phyloP scores from a whole-genome alignment of 2,113 vertebrate genomes.

The Etheostoma spectabile region DNA sequence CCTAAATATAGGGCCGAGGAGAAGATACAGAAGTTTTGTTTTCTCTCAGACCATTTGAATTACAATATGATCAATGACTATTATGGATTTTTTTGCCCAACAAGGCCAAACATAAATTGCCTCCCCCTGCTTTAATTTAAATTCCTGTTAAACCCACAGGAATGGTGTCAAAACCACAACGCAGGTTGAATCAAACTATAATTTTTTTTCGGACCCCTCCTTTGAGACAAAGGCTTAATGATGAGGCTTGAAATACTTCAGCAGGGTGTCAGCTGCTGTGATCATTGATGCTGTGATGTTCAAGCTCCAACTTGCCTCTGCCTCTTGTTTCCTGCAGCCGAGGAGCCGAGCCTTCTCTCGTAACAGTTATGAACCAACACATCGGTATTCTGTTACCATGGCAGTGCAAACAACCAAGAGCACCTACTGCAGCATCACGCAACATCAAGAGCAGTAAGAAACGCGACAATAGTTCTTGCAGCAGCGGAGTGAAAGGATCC shows the following conservation, averaged over 20 bases:
- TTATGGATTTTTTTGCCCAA: too few species aligned
- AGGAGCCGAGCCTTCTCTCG: conserved; percentile 29
- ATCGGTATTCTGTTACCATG: conserved; percentile 37
- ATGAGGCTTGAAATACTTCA: conserved; percentile 10
- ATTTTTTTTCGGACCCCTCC: conserved; percentile 7
- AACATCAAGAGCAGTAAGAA: neutral
- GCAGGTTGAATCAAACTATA: neutral
- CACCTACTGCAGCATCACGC: neutral
- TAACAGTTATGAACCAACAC: conserved; percentile 27
- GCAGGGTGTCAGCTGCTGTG: conserved; percentile 14
- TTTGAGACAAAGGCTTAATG: neutral
- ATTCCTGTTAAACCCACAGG: neutral
- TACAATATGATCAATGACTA: too few species aligned
- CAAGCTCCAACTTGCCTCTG: conserved; percentile 48
- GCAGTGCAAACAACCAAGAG: neutral
- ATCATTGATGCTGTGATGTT: conserved; percentile 22
- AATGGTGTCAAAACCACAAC: neutral
- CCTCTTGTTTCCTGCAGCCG: neutral
- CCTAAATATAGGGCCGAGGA: too few species aligned
- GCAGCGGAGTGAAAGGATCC: neutral
- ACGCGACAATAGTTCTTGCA: too few species aligned
- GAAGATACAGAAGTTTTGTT: too few species aligned
- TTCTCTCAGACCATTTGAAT: too few species aligned
- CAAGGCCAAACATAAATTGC: too few species aligned
- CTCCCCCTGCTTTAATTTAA: neutral